Base-by-base conservation (phyloP, 2,797 vertebrate species). In the Zenarchopterus dispar region DNA sequence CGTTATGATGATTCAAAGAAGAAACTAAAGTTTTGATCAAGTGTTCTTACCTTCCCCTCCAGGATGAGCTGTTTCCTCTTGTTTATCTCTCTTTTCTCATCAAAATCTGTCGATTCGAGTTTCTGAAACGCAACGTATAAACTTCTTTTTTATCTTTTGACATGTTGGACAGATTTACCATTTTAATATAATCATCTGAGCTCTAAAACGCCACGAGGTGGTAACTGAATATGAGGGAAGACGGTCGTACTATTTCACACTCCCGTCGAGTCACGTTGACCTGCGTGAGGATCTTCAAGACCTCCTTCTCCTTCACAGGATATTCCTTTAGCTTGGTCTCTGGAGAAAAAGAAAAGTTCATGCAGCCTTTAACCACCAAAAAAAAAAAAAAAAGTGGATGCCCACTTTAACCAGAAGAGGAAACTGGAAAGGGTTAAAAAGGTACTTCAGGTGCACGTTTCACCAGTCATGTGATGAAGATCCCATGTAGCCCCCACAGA, bases 11-110 rank as follows among this genome's bases (percentile, higher is more conserved):
- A 36, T 36, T 50, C 5, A 19, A 47, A 44, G 15, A 8, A 44
- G 17, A 44, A 11, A 68, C 5, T 17, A 24, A 62, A 10, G 7
- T 58, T 61, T 17, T 6, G 10, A 46, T 28, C n/a, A 6, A 18
- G 8, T 0, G 24, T 5, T 70, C 90, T 79, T 80, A 94, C 98
- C 94, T 97, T 98, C 10, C 98, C 97, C 58, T 98, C 96, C 6
- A 98, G 82, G 80, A 99, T 97, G 89, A 99, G 77, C 78, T 98
- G 95, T 51, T 99, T 99, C 85, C 95, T 92, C 77, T 98, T 99
- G 77, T 99, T 96, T 57, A 96, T 97, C 76, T 98, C 96, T 45
- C 96, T 98, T 87, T 96, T 99, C 89, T 99, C 96, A 6, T 97
- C 96, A 47, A 99, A 98, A 75, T 97, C 95, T 0, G 89, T 93